Percentiles rank a stretch among this genome's conserved stretches.
These are phyloP conservation scores for Garrulus glandarius DNA, from an alignment of 2,797 vertebrate species.

Conservation along the genomic window DNA sequence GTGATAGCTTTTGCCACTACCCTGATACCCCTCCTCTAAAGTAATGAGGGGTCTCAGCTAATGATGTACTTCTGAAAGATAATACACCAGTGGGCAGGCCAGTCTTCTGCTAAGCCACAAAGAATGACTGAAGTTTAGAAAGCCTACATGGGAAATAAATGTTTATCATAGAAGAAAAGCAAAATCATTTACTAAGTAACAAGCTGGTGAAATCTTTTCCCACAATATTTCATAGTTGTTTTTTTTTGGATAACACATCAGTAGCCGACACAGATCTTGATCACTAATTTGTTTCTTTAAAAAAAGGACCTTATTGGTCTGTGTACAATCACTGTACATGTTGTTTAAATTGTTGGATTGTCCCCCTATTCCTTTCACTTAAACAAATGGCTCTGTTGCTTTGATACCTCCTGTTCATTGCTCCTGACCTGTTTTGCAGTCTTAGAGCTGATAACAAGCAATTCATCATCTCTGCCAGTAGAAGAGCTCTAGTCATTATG, in stretches of 20 bases:
- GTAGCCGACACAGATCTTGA: neutral
- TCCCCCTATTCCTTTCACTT: neutral
- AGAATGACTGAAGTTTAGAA: neutral
- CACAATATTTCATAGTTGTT: neutral
- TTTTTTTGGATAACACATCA: neutral
- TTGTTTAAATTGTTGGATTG: neutral
- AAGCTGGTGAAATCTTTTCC: neutral
- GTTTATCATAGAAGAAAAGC: neutral
- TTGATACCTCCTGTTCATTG: neutral
- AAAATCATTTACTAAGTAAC: neutral
- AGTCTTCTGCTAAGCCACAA: neutral
- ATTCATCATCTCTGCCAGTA: neutral
- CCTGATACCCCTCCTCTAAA: neutral
- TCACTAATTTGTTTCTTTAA: neutral
- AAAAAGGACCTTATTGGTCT: neutral
- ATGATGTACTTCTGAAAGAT: neutral
- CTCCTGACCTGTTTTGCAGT: neutral
- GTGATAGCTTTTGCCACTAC: neutral
- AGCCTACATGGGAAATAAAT: neutral
- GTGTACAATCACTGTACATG: neutral
- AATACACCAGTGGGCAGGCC: neutral
- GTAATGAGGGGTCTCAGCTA: neutral
- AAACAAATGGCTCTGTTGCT: neutral
- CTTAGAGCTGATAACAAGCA: neutral
- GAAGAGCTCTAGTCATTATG: neutral